Conservation (phyloP, 2,113 vertebrate species). For the Seriola rivoliana region DNA sequence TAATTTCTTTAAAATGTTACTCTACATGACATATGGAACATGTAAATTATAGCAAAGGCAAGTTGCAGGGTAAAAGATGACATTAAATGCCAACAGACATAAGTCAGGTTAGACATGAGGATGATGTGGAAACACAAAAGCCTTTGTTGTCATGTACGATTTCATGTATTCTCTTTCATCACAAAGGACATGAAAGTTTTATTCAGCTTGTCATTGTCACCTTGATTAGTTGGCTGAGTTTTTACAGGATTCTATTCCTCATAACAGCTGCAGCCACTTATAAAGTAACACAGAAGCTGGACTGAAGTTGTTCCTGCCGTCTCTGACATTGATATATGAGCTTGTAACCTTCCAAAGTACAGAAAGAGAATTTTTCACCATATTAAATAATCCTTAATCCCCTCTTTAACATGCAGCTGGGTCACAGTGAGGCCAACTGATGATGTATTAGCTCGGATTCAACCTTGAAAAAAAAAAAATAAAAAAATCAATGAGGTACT, state of each 20-base stretch:
- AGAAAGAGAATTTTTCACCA: conserved; percentile 37
- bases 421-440: conserved; percentile 46
- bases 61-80: background rate
- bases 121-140: conserved; percentile 41
- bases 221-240: conserved; percentile 43
- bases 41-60: conserved; percentile 19
- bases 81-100: conserved; percentile 25
- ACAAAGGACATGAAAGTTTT: conserved; percentile 48
- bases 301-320: conserved; percentile 27
- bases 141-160: conserved; percentile 58
- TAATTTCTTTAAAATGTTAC: conserved; percentile 2
- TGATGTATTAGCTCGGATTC: conserved; percentile 48
- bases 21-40: conserved; percentile 17
- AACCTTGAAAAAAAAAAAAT: conserved; percentile 28
- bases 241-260: conserved; percentile 27
- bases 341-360: conserved; percentile 52
- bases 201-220: conserved; percentile 40
- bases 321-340: conserved; percentile 49
- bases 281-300: conserved; percentile 40
- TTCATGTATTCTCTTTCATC: conserved; percentile 59
- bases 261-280: conserved; percentile 25
- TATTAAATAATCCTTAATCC: conserved; percentile 68
- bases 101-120: conserved; percentile 31
- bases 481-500: conserved; percentile 51
- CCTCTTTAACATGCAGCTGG: conserved; percentile 58